These are phyloP conservation scores for Zygaena filipendulae DNA, from an alignment of 2,888 invertebrate genomes.

Conservation along the genomic window DNA sequence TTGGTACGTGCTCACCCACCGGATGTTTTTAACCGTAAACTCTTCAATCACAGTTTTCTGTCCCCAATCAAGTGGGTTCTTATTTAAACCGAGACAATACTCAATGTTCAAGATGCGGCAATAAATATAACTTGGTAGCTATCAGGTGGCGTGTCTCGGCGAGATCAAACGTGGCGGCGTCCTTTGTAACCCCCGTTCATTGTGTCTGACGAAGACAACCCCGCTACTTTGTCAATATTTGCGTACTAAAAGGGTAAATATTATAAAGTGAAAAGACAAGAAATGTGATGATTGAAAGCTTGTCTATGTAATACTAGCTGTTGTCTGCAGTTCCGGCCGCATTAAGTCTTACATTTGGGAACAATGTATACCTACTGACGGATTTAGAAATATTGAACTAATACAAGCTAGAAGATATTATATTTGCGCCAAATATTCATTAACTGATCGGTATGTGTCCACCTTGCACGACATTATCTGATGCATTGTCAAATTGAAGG, in stretches of 20 bases:
- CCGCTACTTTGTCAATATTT: conserved; percentile 34
- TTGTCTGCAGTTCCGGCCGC: no score
- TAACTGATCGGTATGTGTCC: no score
- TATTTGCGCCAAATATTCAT: no score
- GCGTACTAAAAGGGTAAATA: conserved; percentile 43
- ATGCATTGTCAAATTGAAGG: no score
- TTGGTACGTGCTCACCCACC: no score
- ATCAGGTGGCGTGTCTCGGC: conserved; percentile 39
- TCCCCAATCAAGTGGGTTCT: conserved; percentile 1
- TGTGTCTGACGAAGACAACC: conserved; percentile 6
- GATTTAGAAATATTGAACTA: no score
- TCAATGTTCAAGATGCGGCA: conserved; percentile 19
- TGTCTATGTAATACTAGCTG: no score
- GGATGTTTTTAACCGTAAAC: not conserved
- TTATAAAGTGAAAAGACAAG: conserved; percentile 24
- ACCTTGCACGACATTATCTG: no score
- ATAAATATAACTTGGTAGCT: conserved; percentile 24
- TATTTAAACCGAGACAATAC: conserved; percentile 20
- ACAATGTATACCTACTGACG: no score
- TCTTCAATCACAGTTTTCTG: not conserved
- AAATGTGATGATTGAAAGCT: conserved; percentile 20
- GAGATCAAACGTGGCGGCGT: conserved; percentile 42
- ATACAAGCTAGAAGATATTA: no score
- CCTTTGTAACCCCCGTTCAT: conserved; percentile 27
- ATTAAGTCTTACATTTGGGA: no score